Conservation (phyloP, 64 coral and sea anemone species). For the Stylophora pistillata region DNA sequence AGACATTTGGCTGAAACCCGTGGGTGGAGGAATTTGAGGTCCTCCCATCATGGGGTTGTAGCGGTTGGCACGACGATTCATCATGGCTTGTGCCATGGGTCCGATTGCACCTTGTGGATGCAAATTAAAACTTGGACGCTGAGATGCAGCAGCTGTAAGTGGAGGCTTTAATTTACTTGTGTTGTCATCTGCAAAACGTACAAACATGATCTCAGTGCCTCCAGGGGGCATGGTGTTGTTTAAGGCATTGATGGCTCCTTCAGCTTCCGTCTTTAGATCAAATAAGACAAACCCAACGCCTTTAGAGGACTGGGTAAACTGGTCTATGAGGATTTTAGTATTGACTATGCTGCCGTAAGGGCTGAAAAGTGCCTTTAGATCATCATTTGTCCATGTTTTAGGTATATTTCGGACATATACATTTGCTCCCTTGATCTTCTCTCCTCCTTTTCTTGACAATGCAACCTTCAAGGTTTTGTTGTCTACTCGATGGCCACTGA, state of each 20-base stretch:
- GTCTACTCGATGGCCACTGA: constrained; percentile 64
- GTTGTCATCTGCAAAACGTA: constrained; percentile 88
- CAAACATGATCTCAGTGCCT: constrained; percentile 46
- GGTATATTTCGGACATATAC: constrained; percentile 80
- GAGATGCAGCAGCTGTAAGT: background rate
- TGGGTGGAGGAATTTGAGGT: constrained; percentile 28
- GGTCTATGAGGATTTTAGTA: constrained; percentile 65
- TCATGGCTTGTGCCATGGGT: constrained; percentile 59
- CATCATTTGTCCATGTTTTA: constrained; percentile 45
- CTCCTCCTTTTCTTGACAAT: constrained; percentile 75
- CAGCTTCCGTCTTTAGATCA: constrained; percentile 72
- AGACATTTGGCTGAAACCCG: constrained; percentile 15
- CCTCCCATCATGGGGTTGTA: constrained; percentile 72
- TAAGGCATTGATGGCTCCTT: constrained; percentile 60
- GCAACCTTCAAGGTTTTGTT: constrained; percentile 87
- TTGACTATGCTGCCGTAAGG: constrained; percentile 77
- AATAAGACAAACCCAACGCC: constrained; percentile 86
- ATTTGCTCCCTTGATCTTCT: constrained; percentile 80
- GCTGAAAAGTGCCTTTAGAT: constrained; percentile 60
- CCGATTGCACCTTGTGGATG: constrained; percentile 49
- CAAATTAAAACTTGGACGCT: constrained; percentile 28
- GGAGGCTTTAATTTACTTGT: constrained; percentile 53
- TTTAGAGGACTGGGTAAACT: constrained; percentile 58
- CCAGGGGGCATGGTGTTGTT: constrained; percentile 72
- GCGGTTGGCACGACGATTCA: constrained; percentile 73